Conservation (phyloP, 1,140 invertebrate genomes). For the Coelopa frigida region DNA sequence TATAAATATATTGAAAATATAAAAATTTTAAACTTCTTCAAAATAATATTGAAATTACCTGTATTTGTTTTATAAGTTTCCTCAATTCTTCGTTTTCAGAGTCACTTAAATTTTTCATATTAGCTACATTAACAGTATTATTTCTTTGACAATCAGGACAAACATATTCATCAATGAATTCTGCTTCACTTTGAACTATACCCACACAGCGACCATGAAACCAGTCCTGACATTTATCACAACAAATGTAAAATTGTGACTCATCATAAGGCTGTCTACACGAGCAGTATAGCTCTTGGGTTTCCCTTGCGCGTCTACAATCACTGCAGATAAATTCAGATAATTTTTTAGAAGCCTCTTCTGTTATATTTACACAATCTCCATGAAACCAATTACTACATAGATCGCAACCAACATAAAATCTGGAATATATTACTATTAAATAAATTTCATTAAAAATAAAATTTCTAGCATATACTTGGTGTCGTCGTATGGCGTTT, state of each 20-base stretch:
- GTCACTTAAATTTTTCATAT: conserved; percentile 75
- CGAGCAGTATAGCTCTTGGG: conserved; percentile 90
- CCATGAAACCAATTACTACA: conserved; percentile 99
- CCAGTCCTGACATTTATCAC: conserved; percentile 98
- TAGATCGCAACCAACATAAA: conserved; percentile 95
- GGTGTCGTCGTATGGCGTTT: conserved; percentile 89
- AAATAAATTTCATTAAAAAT: conserved; percentile 4
- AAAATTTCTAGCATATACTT: conserved; percentile 53
- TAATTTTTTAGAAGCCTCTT: conserved; percentile 84
- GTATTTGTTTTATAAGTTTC: conserved; percentile 83
- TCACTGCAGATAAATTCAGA: conserved; percentile 85
- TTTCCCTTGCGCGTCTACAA: conserved; percentile 76
- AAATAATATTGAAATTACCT: too few relatives aligned
- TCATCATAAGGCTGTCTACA: conserved; percentile 96
- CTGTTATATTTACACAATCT: conserved; percentile 89
- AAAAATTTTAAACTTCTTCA: too few relatives aligned
- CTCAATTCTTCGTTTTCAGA: conserved; percentile 79
- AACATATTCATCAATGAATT: conserved; percentile 91
- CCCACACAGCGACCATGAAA: conserved; percentile 97
- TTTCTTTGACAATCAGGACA: conserved; percentile 92
- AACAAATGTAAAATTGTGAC: conserved; percentile 97
- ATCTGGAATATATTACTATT: conserved; percentile 51
- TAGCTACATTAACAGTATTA: conserved; percentile 79
- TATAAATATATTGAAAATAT: too few relatives aligned
- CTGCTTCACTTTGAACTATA: conserved; percentile 87